phyloP scores from a whole-genome alignment of 2,797 vertebrate species.

The Luscinia luscinia region DNA sequence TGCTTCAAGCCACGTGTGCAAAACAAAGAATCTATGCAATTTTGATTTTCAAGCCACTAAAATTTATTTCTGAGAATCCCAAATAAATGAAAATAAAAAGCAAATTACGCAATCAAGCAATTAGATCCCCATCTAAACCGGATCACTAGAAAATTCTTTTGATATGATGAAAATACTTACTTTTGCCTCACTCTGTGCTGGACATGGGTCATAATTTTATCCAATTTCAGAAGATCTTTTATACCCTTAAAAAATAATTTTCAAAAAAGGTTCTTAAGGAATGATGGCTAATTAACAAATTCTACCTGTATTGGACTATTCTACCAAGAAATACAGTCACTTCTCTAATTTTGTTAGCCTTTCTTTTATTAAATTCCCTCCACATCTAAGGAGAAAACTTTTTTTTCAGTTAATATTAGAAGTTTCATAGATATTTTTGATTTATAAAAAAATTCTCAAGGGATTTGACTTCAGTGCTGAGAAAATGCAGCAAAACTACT shows the following conservation, averaged over 20 bases:
- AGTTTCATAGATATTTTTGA: slow-evolving; percentile 30
- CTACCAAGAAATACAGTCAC: background rate
- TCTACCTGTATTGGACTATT: background rate
- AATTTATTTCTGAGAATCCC: background rate
- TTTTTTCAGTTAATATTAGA: slow-evolving; percentile 52
- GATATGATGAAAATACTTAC: background rate
- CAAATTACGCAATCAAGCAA: background rate
- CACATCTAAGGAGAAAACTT: background rate
- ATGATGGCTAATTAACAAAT: background rate
- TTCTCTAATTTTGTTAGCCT: background rate
- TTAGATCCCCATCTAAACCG: background rate
- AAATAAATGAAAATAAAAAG: background rate
- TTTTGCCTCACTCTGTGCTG: background rate
- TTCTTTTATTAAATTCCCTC: background rate
- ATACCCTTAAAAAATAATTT: background rate
- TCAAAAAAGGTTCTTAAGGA: background rate
- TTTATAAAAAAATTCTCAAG: slow-evolving; percentile 34
- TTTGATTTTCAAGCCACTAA: background rate
- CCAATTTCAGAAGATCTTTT: background rate
- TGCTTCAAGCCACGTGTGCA: background rate
- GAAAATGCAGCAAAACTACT: slow-evolving; percentile 46
- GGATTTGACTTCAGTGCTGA: slow-evolving; percentile 23
- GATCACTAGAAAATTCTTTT: background rate
- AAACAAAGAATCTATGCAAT: background rate
- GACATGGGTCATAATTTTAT: background rate